phyloP scores from a whole-genome alignment of 1,140 invertebrate species.

The Macrobrachium nipponense region DNA sequence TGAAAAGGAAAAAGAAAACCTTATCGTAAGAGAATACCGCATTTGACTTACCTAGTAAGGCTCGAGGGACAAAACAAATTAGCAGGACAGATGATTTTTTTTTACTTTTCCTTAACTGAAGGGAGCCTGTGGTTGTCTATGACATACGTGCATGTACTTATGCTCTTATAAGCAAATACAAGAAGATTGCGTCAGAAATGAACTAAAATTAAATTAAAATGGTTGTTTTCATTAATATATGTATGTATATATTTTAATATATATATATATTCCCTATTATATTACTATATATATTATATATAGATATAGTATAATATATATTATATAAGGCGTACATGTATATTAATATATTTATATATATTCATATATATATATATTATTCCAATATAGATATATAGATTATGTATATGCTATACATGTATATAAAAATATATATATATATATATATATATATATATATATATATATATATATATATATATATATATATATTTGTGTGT shows the following conservation, averaged over 20 bases:
- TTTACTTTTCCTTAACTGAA: too few species aligned
- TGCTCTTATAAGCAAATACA: too few species aligned
- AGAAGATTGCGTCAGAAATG: too few species aligned
- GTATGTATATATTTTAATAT: constrained; percentile 19
- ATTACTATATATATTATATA: constrained; percentile 8
- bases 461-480: constrained; percentile 20
- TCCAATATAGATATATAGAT: neutral
- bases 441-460: constrained; percentile 19
- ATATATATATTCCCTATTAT: too few species aligned
- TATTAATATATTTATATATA: constrained; percentile 10
- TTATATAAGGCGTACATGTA: neutral
- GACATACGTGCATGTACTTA: too few species aligned
- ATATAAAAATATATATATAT: constrained; percentile 14
- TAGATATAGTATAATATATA: neutral
- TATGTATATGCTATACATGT: neutral
- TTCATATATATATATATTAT: constrained; percentile 11
- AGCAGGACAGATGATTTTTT: too few species aligned
- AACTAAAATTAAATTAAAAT: too few species aligned
- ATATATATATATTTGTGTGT: neutral
- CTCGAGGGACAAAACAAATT: too few species aligned
- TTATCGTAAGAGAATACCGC: too few species aligned
- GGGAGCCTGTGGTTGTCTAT: too few species aligned
- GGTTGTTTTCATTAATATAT: neutral
- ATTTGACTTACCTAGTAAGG: too few species aligned
- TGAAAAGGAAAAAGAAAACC: too few species aligned